Evolutionary conservation across 2,113 vertebrate species (phyloP), one percentile per base, ranked within the genome.

Genomic region (Tychaedon coryphoeus): DNA sequence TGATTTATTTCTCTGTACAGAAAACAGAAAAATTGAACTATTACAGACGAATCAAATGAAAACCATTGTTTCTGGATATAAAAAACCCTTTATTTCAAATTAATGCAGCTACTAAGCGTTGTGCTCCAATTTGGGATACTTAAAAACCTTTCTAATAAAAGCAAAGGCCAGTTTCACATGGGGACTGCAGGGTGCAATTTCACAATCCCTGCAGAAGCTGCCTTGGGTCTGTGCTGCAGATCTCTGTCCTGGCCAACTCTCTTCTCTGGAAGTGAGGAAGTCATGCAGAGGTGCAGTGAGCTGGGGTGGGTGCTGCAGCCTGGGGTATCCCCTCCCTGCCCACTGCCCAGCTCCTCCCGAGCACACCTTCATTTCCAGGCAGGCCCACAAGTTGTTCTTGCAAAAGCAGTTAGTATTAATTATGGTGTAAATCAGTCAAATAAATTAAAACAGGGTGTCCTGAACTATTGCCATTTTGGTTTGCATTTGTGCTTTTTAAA

Each of bases 1-100:
- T 77, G 64, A 92, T 93, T 93, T 86, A 83, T 61, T 94, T 88
- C 34, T 69, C 67, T 80, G 78, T 34, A 58, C 33, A 77, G 67
- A 87, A 93, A 93, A 72, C 5, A 53, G 43, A 72, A 92, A 91
- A 89, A 82, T 9, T 22, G 14, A 82, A 90, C 71, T 61, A 24
- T 36, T 82, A 76, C 31, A 60, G 56, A 80, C 51, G 47, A 80
- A 77, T 9, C 9, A 66, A 78, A 80, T 71, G 13, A 86, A 80
- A 80, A 3, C 50, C 42, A 83, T 50, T 1, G 5, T 19, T 77
- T 93, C 51, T 25, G 34, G 42, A 60, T 64, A 20, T 11, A 74
- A 54, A 22, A 88, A 66, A 2, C 19, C 4, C 70, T 86, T 77
- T 50, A 38, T 62, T 93, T 86, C 25, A 58, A 65, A 94, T 80